These are phyloP conservation scores for Pangasius macronema DNA, from an alignment of 2,797 vertebrate genomes.

Conservation along the genomic window DNA sequence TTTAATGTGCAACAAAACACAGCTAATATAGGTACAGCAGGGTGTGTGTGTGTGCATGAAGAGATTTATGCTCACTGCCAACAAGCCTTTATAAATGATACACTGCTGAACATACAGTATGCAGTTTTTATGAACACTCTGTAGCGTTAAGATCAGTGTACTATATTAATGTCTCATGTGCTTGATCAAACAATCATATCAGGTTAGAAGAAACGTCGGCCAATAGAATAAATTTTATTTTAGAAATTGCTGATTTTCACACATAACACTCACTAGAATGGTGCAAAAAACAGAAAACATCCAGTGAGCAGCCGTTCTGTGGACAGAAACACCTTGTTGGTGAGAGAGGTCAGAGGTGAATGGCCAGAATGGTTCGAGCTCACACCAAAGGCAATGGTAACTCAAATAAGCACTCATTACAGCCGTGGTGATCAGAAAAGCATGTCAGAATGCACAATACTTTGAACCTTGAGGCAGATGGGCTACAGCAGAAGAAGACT, in stretches of 20 bases:
- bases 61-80: conserved; percentile 32
- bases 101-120: not conserved
- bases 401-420: not conserved
- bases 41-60: conserved; percentile 20
- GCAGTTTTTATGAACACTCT: not conserved
- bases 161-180: not conserved
- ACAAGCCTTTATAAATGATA: conserved; percentile 29
- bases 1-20: conserved; percentile 33
- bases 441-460: not conserved
- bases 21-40: conserved; percentile 35
- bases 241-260: not conserved
- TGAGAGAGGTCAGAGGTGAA: not conserved
- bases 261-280: not conserved
- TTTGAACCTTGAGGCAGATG: not conserved
- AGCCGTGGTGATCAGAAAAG: not conserved
- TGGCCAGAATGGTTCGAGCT: not conserved
- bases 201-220: not conserved
- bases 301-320: not conserved
- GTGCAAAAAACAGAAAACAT: not conserved
- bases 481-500: not conserved
- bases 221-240: not conserved
- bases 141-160: not conserved
- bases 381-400: not conserved
- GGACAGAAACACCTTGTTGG: not conserved
- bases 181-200: not conserved